phyloP scores from a whole-genome alignment of 2,797 vertebrate genomes.

The Cynopterus sphinx region DNA sequence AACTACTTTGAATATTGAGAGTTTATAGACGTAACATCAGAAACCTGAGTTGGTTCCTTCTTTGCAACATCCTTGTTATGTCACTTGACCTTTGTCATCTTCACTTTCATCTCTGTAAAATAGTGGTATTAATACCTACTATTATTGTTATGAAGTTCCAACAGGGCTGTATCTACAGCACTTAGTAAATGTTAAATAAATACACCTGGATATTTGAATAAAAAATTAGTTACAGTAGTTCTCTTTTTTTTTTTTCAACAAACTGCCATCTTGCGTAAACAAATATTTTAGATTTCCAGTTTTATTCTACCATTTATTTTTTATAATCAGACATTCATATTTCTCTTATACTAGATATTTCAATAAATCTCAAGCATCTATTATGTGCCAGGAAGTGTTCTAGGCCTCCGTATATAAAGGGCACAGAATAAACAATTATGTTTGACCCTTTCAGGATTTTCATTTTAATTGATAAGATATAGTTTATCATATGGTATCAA shows the following conservation, averaged over 20 bases:
- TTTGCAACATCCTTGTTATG: not conserved
- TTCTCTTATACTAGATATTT: not conserved
- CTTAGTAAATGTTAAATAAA: not conserved
- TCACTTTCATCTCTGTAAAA: not conserved
- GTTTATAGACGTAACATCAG: not conserved
- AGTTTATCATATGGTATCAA: not conserved
- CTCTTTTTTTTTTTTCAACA: not conserved
- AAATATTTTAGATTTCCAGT: not conserved
- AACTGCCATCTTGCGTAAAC: not conserved
- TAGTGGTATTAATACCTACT: not conserved
- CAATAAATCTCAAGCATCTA: conserved; percentile 9
- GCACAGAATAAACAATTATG: not conserved
- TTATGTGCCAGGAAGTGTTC: not conserved
- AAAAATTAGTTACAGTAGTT: not conserved
- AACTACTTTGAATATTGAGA: not conserved
- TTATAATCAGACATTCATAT: not conserved
- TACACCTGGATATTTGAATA: not conserved
- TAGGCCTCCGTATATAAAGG: not conserved
- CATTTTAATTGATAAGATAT: not conserved
- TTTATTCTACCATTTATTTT: conserved; percentile 15
- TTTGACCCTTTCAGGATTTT: not conserved
- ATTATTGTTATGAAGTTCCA: not conserved
- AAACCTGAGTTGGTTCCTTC: not conserved
- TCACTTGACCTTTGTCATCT: not conserved
- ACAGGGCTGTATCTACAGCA: not conserved